Conservation (phyloP, 1,140 invertebrate species). For the Harlomillsia oculata region DNA sequence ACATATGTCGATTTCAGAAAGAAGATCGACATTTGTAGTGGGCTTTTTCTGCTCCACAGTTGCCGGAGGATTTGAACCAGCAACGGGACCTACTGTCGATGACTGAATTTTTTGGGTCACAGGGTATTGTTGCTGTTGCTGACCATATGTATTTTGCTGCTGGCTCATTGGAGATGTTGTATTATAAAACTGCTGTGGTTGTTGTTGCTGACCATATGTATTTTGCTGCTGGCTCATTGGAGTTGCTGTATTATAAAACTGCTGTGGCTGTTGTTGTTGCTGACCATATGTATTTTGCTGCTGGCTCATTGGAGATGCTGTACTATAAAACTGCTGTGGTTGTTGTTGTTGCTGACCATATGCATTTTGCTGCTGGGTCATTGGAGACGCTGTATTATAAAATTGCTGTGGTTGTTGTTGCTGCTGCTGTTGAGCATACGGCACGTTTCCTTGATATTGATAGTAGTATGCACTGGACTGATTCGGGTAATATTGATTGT, state of each 20-base stretch:
- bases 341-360: not conserved
- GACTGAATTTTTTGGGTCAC: not conserved
- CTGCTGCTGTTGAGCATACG: not conserved
- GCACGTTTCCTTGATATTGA: not conserved
- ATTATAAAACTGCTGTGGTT: not conserved
- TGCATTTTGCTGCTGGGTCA: constrained; percentile 2
- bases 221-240: not conserved
- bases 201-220: constrained; percentile 6
- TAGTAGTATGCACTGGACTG: not conserved
- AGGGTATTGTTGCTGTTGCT: constrained; percentile 5
- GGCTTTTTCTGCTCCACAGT: not conserved
- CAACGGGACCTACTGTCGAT: not conserved
- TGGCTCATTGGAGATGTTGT: not conserved
- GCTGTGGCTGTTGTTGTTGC: not conserved
- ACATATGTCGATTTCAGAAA: constrained; percentile 18
- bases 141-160: not conserved
- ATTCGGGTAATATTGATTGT: not conserved
- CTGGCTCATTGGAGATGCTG: no score
- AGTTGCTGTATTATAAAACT: constrained; percentile 1
- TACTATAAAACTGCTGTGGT: not conserved
- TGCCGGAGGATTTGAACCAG: no score
- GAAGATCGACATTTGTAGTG: constrained; percentile 13
- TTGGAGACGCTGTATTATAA: no score
- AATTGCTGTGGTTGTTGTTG: constrained; percentile 17
- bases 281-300: not conserved